Base-by-base conservation (phyloP, 2,113 vertebrate genomes). In the Ancistrus triradiatus region DNA sequence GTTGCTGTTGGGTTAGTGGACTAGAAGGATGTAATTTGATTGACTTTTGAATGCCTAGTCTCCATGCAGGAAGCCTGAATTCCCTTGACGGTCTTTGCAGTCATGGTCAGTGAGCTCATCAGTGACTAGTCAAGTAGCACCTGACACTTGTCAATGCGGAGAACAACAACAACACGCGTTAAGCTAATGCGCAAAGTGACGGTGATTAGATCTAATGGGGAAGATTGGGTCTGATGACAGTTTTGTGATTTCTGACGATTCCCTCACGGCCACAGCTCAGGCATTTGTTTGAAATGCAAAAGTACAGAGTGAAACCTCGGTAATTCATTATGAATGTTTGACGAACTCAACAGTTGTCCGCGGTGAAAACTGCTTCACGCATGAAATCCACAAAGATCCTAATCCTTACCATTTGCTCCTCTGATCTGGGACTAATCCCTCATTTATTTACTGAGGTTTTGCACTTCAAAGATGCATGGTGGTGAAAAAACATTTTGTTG, bases 81-180 rank as follows among this genome's bases (percentile, higher is more conserved):
- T 83, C 85, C 82, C 83, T 66, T 76, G 85, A 85, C 82, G 80
- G 81, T 70, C 19, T 37, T 73, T 75, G 77, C 73, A 77, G 81
- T 87, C 85, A 83, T 87, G 85, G 85, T 87, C 84, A 85, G 85
- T 81, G 83, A 83, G 77, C 70, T 76, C 84, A 86, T 90, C 84
- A 84, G n/a, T 77, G 63, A 72, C 64, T 77, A 82, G 79, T 86
- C 84, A 84, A 75, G 81, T 81, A 80, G 79, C 85, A 84, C 84
- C 85, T 79, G 85, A 76, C 62, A 82, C 75, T 85, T 79, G 83
- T 87, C 85, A 80, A 85, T 84, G 78, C 76, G 61, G 49, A 46
- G 73, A 71, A 70, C 64, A 59, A 56, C 66, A 22, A 28, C 63
- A 61, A 73, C 63, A 24, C 40, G 58, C 59, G 27, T 40, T 63